Base-by-base conservation (phyloP, 2,113 vertebrate species). In the Heterotilapia buettikoferi region DNA sequence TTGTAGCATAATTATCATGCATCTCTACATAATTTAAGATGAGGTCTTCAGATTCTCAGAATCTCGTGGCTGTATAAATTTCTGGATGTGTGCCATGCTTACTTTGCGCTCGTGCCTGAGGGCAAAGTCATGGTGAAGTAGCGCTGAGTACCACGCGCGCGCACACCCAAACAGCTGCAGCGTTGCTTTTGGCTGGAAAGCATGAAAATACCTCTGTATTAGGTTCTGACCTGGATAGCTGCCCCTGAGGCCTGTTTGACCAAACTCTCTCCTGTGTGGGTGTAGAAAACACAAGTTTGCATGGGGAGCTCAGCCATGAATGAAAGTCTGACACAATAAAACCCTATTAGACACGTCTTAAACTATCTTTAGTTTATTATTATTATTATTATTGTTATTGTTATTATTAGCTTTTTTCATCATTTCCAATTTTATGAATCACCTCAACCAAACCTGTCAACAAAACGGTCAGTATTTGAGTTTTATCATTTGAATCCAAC, bases 181-280 rank as follows among this genome's bases (percentile, higher is more conserved):
- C 79, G 71, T 89, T 94, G 84, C 83, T 91, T 93, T 92, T 90
- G 90, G 89, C 93, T 93, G 63, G 9, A 82, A 86, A 87, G 83
- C 81, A 73, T 90, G 29, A 90, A 92, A 90, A 93, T 91, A 90
- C 78, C 86, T 86, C 43, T 81, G 90, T 89, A 91, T 93, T 88
- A 88, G 45, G 61, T 89, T 94, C 40, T 86, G 88, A 89, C 85
- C 57, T 90, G 86, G 84, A 90, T 24, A 18, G 11, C 84, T 85
- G 52, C 88, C 79, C 80, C 86, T 3, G 26, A 86, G 88, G 83
- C 76, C 87, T 73, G 56, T 57, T 90, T 88, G 33, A 83, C 59
- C 29, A 86, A 82, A 68, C 84, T 47, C 57, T 40, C 24, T 40
- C 6, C 50, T 54, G 47, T 29, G 56, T 80, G 24, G 85, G 26